Evolutionary conservation across 1,140 invertebrate genomes (phyloP), one percentile per base, ranked within the genome.

Genomic region (Chlorops oryzae): DNA sequence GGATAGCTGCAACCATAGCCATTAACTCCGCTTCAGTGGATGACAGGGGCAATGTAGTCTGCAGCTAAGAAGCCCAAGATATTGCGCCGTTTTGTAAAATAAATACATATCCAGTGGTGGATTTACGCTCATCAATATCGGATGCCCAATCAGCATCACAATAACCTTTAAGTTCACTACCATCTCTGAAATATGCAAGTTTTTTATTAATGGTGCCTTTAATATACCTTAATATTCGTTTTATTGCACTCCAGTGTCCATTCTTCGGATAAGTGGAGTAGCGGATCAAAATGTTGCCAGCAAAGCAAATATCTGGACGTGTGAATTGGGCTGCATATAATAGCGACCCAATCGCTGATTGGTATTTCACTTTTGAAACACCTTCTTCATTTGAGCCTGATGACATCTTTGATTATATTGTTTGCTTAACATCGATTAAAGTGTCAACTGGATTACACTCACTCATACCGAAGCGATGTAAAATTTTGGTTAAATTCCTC

Each of bases 241-340:
- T 72, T 3, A 56, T 59, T 18, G 61, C 59, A 40, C 28, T 37
- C 65, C 64, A 74, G 52, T 71, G 53, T 15, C 34, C 39, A 28
- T 56, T 50, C 7, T 45, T 52, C 17, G 56, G 59, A 40, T 61
- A 51, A 15, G 50, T 35, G 41, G 38, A 48, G 48, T 63, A 73
- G 45, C 54, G 18, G 49, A 51, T 58, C 13, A 54, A 40, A 2
- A 41, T 32, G 35, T 55, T 63, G 5, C 63, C 64, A 5, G 63
- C 58, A 60, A 58, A 72, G 5, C 56, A 9, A 12, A 76, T 69
- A 51, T 76, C 69, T 15, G 73, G 72, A 47, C 73, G 54, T 3
- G 72, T 73, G 24, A 46, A 59, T 6, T 57, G 24, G 0, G 69
- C 34, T 3, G 70, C 13, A 42, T 71, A 76, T 32, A 74, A 53